Evolutionary conservation across 2,888 invertebrate genomes (phyloP).

Genomic region (Cyclophora albipunctata): DNA sequence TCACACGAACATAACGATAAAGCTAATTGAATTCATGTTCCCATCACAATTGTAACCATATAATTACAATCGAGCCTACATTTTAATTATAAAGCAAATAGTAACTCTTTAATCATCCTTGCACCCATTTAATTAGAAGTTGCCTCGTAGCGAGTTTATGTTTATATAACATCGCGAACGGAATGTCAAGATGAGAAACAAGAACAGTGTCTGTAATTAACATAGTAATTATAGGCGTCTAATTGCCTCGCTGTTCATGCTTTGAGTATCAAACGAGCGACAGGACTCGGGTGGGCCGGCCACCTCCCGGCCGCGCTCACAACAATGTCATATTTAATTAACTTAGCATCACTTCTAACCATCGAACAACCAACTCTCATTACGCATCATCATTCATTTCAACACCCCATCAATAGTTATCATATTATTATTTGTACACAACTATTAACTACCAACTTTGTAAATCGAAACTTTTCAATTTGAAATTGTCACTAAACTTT

Average conservation of each 20-base stretch:
- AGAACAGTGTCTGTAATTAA: conserved; percentile 67
- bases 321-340: conserved; percentile 60
- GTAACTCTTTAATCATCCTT: conserved; percentile 44
- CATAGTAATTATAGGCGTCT: conserved; percentile 71
- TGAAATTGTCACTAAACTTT: too few species aligned
- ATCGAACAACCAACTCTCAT: too few species aligned
- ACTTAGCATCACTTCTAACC: conserved; percentile 29
- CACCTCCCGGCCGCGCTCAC: conserved; percentile 24
- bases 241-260: conserved; percentile 68
- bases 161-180: conserved; percentile 58
- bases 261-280: conserved; percentile 64
- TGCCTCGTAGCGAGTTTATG: conserved; percentile 47
- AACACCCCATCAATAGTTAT: too few species aligned
- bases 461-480: too few species aligned
- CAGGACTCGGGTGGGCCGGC: conserved; percentile 32
- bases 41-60: too few species aligned
- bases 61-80: conserved; percentile 3
- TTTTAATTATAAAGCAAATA: conserved; percentile 26
- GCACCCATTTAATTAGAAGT: conserved; percentile 51
- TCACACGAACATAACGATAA: too few species aligned
- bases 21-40: too few species aligned
- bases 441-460: too few species aligned
- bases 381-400: too few species aligned
- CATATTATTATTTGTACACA: too few species aligned
- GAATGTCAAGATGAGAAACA: conserved; percentile 61